Evolutionary conservation across 2,797 vertebrate genomes (phyloP), one percentile per base, ranked within the genome.

Genomic region (Clarias pachynema): DNA sequence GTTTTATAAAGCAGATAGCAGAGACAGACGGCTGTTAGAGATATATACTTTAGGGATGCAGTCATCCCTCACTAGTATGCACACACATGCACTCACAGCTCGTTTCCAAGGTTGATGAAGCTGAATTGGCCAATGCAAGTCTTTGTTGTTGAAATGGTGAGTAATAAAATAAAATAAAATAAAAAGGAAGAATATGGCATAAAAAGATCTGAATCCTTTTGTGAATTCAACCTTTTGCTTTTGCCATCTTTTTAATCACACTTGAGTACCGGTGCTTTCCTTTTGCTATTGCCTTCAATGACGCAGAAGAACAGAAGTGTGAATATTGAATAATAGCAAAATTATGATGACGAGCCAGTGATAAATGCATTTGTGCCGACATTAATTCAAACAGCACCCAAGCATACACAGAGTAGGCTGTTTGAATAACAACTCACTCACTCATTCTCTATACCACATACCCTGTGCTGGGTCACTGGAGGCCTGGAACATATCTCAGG

Each of bases 291-390:
- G 73, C 20, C 73, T 22, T 57, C 18, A 31, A 9, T 31, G 73
- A 57, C 16, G 49, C 49, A 75, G n/a, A 77, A 9, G 44, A 57
- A 26, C 9, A 6, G 3, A 14, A 44, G 72, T 57, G 18, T 34
- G 56, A 57, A 77, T 34, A 77, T 77, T 59, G 56, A 77, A 59
- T 77, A 59, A 77, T 34, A 18, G 56, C 22, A 0, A 77, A 77
- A 77, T 77, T 31, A 77, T 49, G 31, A 57, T 31, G 56, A 56
- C n/a, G 26, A 56, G 72, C n/a, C 72, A 74, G 3, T 31, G 49
- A 57, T 56, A 31, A 75, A 75, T 31, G 16, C 73, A 29, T 31
- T 26, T 31, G 26, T 20, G 26, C 15, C n/a, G 20, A 75, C 26
- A 56, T 75, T 29, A 57, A 56, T 56, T 57, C 16, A 57, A 56